phyloP scores from a whole-genome alignment of 2,113 vertebrate species.

The Bettongia penicillata region DNA sequence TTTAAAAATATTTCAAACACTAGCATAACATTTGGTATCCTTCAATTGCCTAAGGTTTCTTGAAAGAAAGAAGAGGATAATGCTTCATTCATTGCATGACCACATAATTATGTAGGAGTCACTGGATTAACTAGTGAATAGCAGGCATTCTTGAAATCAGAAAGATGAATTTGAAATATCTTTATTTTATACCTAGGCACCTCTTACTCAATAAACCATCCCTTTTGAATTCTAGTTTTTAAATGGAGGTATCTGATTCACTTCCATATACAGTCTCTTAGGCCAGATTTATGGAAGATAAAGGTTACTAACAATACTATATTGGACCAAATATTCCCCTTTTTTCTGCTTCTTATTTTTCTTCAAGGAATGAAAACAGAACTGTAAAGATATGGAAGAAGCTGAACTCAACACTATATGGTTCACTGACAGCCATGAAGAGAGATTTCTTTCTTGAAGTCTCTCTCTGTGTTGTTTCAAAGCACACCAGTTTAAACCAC shows the following conservation, averaged over 20 bases:
- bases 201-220: background rate
- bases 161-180: background rate
- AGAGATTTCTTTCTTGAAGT: background rate
- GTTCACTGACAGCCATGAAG: background rate
- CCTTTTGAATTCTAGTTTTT: background rate
- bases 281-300: slow-evolving; percentile 12
- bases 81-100: background rate
- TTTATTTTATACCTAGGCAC: slow-evolving; percentile 7
- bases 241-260: background rate
- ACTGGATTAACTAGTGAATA: background rate
- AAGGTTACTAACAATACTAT: background rate
- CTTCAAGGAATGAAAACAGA: background rate
- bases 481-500: background rate
- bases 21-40: background rate
- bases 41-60: slow-evolving; percentile 15
- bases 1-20: slow-evolving; percentile 6
- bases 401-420: background rate
- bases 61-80: background rate
- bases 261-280: slow-evolving; percentile 16
- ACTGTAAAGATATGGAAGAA: slow-evolving; percentile 2
- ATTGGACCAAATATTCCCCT: background rate
- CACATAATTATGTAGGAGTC: background rate
- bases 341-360: background rate
- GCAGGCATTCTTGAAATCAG: background rate
- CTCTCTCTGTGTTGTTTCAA: background rate